Evolutionary conservation across 2,113 vertebrate genomes (phyloP).

Genomic region (Trichomycterus rosablanca): DNA sequence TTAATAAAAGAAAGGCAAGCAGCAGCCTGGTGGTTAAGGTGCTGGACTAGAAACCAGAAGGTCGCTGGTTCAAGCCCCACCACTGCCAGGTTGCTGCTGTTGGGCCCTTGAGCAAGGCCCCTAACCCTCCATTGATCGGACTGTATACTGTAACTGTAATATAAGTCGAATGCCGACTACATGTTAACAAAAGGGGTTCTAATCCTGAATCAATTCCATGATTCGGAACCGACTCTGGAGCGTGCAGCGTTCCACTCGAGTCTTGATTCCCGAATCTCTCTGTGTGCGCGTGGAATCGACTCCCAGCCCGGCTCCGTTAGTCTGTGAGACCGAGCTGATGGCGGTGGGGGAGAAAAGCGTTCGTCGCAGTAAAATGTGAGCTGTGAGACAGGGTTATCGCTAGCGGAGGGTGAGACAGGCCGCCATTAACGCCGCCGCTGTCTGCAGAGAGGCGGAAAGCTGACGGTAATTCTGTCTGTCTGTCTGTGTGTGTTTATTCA

Average conservation of each 20-base stretch:
- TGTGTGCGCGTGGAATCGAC: too few species aligned
- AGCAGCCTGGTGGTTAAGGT: too few species aligned
- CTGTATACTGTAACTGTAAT: too few species aligned
- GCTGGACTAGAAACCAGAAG: too few species aligned
- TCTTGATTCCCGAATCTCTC: not conserved
- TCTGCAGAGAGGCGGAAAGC: slow-evolving; percentile 54
- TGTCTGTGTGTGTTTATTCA: slow-evolving; percentile 47
- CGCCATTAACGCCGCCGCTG: slow-evolving; percentile 62
- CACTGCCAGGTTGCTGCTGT: too few species aligned
- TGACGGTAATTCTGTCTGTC: slow-evolving; percentile 60
- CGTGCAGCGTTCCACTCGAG: not conserved
- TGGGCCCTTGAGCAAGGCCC: too few species aligned
- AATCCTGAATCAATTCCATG: not conserved
- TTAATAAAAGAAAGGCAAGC: too few species aligned
- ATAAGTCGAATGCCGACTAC: too few species aligned
- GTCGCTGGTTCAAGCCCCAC: too few species aligned
- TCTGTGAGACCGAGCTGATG: slow-evolving; percentile 18
- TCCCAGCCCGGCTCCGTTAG: not conserved
- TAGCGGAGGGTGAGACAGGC: slow-evolving; percentile 62
- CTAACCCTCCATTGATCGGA: too few species aligned
- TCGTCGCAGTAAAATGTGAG: slow-evolving; percentile 53
- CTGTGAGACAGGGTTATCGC: slow-evolving; percentile 58
- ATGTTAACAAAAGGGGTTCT: too few species aligned
- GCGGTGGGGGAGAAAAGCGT: slow-evolving; percentile 34
- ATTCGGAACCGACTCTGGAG: not conserved